phyloP scores from a whole-genome alignment of 2,888 invertebrate species.

The Sminthurinus aureus region DNA sequence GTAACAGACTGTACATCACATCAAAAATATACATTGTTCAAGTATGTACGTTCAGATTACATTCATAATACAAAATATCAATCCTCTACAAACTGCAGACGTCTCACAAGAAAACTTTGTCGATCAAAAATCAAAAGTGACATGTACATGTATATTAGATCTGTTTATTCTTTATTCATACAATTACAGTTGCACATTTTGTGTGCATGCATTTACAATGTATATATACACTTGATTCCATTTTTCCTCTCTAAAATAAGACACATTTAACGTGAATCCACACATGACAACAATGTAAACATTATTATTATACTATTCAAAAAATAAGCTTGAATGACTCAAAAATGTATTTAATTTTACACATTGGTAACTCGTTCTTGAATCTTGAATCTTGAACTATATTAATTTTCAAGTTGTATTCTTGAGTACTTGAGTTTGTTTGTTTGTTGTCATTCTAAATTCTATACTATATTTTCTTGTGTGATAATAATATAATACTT shows the following conservation, averaged over 20 bases:
- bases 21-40: too few species aligned
- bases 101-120: not conserved
- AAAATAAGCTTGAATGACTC: too few species aligned
- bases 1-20: too few species aligned
- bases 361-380: too few species aligned
- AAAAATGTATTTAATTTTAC: too few species aligned
- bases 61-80: not conserved
- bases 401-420: too few species aligned
- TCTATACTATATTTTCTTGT: not conserved
- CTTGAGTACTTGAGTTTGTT: too few species aligned
- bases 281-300: not conserved
- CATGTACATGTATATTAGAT: not conserved
- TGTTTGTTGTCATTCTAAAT: too few species aligned
- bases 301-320: too few species aligned
- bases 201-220: not conserved
- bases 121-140: not conserved
- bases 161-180: not conserved
- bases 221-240: not conserved
- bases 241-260: not conserved
- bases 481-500: not conserved
- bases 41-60: too few species aligned
- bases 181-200: not conserved
- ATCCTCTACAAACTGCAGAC: not conserved
- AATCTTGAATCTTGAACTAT: too few species aligned
- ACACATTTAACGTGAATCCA: not conserved